phyloP scores from a whole-genome alignment of 2,113 vertebrate species.

The Ellobius talpinus region DNA sequence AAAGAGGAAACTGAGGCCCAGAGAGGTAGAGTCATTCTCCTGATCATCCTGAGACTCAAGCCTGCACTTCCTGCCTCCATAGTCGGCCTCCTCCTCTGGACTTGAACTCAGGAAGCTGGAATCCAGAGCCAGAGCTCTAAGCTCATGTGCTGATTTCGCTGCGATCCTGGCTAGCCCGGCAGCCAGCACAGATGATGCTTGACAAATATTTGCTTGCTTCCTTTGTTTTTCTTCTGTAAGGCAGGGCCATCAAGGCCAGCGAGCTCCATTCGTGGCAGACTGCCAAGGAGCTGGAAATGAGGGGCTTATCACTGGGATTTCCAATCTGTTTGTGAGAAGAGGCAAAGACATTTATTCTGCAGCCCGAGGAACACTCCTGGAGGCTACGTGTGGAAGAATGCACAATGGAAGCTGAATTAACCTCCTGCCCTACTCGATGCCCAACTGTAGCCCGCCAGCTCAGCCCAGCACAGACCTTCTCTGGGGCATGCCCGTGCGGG shows the following conservation, averaged over 20 bases:
- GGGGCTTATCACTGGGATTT: slow-evolving; percentile 65
- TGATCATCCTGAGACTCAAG: neutral
- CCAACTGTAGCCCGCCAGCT: neutral
- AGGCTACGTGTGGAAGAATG: neutral
- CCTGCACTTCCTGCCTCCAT: neutral
- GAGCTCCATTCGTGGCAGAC: neutral
- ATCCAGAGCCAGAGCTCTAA: slow-evolving; percentile 5
- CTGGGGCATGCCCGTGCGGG: neutral
- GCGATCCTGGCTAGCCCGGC: neutral
- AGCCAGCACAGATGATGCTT: neutral
- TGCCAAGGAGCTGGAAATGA: slow-evolving; percentile 66
- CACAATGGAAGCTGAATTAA: slow-evolving; percentile 59
- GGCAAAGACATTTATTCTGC: slow-evolving; percentile 51
- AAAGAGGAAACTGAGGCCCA: neutral
- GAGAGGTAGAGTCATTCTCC: neutral
- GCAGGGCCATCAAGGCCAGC: slow-evolving; percentile 32
- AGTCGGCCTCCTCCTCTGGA: neutral
- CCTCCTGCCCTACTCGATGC: neutral
- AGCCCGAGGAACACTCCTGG: slow-evolving; percentile 20
- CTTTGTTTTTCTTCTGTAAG: slow-evolving; percentile 28
- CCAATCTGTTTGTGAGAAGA: slow-evolving; percentile 45
- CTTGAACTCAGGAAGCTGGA: neutral
- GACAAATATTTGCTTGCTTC: slow-evolving; percentile 49
- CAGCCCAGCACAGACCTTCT: neutral
- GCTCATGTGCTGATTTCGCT: neutral